Conservation (phyloP, 2,888 invertebrate species). For the Eupeodes latifasciatus region DNA sequence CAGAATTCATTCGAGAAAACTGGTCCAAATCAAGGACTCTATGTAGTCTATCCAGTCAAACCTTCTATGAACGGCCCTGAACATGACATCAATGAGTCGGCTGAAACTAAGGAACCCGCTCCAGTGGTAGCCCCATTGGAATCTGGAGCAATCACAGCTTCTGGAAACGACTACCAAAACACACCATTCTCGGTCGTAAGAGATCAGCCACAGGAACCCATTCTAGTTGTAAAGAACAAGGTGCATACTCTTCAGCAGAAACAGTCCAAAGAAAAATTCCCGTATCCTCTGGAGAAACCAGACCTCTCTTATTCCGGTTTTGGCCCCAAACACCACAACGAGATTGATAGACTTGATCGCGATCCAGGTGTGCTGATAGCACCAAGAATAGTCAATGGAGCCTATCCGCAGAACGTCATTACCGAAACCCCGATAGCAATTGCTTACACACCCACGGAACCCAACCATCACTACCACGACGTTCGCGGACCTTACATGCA, state of each 20-base stretch:
- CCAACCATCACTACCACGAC: constrained; percentile 79
- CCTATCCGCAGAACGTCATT: constrained; percentile 80
- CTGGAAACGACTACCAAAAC: constrained; percentile 83
- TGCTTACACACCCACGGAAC: constrained; percentile 87
- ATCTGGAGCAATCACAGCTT: constrained; percentile 71
- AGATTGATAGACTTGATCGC: constrained; percentile 82
- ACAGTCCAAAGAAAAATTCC: constrained; percentile 86
- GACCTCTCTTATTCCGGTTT: constrained; percentile 84
- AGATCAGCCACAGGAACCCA: constrained; percentile 84
- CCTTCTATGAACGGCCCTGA: constrained; percentile 51
- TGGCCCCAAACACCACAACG: constrained; percentile 78
- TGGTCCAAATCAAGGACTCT: constrained; percentile 79
- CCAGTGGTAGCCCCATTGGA: constrained; percentile 78
- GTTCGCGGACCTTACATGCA: constrained; percentile 67
- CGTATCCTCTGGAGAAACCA: constrained; percentile 87
- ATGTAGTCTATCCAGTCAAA: constrained; percentile 79
- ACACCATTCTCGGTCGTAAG: constrained; percentile 84
- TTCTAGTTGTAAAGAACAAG: constrained; percentile 83
- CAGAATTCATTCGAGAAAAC: constrained; percentile 81
- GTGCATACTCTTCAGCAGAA: constrained; percentile 81
- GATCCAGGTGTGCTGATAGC: constrained; percentile 83
- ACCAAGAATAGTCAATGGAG: constrained; percentile 84
- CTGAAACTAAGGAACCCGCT: constrained; percentile 76
- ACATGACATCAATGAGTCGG: constrained; percentile 59
- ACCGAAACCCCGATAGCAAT: constrained; percentile 88